phyloP scores from a whole-genome alignment of 2,888 invertebrate species.

The Caenorhabditis sp. region DNA sequence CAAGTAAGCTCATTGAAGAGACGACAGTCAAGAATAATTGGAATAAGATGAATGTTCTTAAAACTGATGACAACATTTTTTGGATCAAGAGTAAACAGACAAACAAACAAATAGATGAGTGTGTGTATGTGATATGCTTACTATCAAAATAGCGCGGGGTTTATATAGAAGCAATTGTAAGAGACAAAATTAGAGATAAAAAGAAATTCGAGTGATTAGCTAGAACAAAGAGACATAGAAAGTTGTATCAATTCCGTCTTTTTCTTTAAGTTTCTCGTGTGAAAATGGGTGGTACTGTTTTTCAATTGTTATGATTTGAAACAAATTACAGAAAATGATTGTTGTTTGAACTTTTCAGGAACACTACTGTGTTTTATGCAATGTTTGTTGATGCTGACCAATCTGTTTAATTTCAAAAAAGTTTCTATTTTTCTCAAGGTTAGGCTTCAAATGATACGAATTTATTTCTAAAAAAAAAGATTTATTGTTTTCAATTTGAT shows the following conservation, averaged over 20 bases:
- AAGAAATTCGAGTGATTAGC: constrained; percentile 18
- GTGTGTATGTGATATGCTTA: constrained; percentile 33
- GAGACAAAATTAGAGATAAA: constrained; percentile 26
- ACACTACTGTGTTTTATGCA: too few species aligned
- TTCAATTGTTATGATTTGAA: constrained; percentile 10
- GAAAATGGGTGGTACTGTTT: constrained; percentile 32
- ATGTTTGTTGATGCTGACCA: not conserved
- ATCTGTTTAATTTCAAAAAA: not conserved
- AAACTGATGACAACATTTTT: constrained; percentile 12
- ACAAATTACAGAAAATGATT: constrained; percentile 11
- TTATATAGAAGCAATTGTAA: constrained; percentile 40
- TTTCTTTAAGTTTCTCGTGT: constrained; percentile 4
- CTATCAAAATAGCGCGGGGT: constrained; percentile 31
- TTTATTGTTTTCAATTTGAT: not conserved
- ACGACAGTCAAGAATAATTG: constrained; percentile 20
- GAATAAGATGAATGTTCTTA: constrained; percentile 28
- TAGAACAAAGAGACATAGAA: constrained; percentile 8
- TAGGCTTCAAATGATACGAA: not conserved
- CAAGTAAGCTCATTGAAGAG: constrained; percentile 45
- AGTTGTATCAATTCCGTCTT: not conserved
- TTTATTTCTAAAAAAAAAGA: not conserved
- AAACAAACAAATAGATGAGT: not conserved
- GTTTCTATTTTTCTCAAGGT: not conserved
- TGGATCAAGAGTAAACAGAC: not conserved
- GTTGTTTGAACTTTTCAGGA: constrained; percentile 36